phyloP scores from a whole-genome alignment of 2,888 invertebrate species.

The Octonoba sinensis region DNA sequence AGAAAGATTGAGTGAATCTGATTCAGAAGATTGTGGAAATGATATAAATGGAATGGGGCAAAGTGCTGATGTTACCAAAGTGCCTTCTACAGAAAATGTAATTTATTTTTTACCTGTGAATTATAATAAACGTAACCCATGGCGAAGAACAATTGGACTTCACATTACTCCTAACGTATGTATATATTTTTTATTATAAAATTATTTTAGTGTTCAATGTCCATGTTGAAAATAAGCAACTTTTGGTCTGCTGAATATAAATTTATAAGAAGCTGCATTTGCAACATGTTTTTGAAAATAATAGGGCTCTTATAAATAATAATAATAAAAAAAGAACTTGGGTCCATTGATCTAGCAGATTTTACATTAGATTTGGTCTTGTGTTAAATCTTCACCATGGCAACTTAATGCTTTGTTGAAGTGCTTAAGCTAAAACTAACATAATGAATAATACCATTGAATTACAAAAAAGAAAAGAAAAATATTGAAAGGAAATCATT shows the following conservation, averaged over 20 bases:
- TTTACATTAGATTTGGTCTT: no score
- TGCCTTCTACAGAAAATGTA: conserved; percentile 46
- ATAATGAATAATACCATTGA: no score
- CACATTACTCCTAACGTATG: conserved; percentile 40
- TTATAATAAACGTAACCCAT: conserved; percentile 54
- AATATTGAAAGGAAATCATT: no score
- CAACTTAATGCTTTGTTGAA: no score
- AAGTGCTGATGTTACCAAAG: conserved; percentile 15
- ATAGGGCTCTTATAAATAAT: no score
- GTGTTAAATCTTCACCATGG: no score
- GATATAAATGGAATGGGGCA: conserved; percentile 13
- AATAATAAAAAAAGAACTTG: no score
- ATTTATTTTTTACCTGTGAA: conserved; percentile 52
- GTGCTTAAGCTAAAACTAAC: no score
- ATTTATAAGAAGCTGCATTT: not conserved
- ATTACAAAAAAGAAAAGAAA: no score
- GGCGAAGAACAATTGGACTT: conserved; percentile 54
- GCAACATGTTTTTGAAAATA: not conserved
- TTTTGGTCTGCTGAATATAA: not conserved
- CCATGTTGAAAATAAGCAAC: not conserved
- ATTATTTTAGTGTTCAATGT: not conserved
- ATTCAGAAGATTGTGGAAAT: conserved; percentile 6
- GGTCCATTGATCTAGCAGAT: no score
- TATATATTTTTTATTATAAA: not conserved
- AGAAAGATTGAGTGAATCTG: conserved; percentile 8